Evolutionary conservation across 2,888 invertebrate species (phyloP).

Genomic region (Ornithoptera alexandrae): DNA sequence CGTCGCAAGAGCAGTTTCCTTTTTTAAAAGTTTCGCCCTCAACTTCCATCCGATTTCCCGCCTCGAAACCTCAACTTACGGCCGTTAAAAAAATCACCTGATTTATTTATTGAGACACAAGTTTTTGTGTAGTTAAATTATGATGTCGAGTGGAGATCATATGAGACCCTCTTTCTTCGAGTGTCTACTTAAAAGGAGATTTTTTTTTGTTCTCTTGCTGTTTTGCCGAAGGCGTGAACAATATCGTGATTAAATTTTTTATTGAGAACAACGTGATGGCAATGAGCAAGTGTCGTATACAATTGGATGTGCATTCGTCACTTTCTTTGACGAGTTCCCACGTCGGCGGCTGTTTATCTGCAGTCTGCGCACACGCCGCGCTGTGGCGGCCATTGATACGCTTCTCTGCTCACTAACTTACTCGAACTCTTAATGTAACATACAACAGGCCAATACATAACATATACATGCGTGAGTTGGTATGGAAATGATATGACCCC

Average conservation of each 20-base stretch:
- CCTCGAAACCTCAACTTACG: constrained; percentile 71
- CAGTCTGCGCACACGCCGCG: constrained; percentile 37
- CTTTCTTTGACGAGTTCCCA: constrained; percentile 39
- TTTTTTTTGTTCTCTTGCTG: constrained; percentile 53
- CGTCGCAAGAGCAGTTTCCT: constrained; percentile 76
- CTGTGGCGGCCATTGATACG: constrained; percentile 35
- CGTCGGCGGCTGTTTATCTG: constrained; percentile 36
- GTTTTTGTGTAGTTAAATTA: constrained; percentile 72
- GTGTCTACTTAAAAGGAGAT: constrained; percentile 34
- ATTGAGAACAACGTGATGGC: constrained; percentile 46
- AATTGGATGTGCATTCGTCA: constrained; percentile 34
- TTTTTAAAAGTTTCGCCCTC: constrained; percentile 78
- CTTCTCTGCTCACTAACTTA: constrained; percentile 25
- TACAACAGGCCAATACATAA: not conserved
- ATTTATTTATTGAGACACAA: constrained; percentile 72
- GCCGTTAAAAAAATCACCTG: constrained; percentile 68
- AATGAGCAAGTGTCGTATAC: constrained; percentile 35
- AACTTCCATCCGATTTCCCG: constrained; percentile 79
- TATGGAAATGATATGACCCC: too few relatives aligned
- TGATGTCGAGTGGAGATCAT: constrained; percentile 62
- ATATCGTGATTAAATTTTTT: constrained; percentile 51
- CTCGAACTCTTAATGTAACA: constrained; percentile 9
- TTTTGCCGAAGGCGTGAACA: constrained; percentile 32
- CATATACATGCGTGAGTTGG: too few relatives aligned
- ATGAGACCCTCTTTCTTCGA: constrained; percentile 35